Percentiles rank a stretch among this genome's conserved stretches.
phyloP scores from a whole-genome alignment of 2,888 invertebrate genomes.

The Nymphalis urticae region DNA sequence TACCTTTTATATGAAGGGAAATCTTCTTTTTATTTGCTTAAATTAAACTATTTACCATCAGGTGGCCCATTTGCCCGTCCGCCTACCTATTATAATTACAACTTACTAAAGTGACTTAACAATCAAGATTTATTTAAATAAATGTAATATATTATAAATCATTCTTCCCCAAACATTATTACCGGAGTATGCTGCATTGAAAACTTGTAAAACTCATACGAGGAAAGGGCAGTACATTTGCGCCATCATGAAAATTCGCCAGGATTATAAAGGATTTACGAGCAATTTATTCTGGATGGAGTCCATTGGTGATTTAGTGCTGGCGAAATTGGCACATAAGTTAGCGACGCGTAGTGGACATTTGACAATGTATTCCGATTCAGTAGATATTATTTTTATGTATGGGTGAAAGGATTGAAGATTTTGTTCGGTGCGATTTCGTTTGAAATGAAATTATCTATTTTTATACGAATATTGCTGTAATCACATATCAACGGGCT shows the following conservation, averaged over 20 bases:
- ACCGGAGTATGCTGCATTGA: not conserved
- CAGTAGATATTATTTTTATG: slow-evolving; percentile 25
- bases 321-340: slow-evolving; percentile 62
- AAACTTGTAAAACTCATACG: slow-evolving; percentile 18
- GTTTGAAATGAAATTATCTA: not conserved
- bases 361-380: slow-evolving; percentile 33
- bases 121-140: too few species aligned
- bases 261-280: slow-evolving; percentile 49
- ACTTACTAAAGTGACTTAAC: too few species aligned
- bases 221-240: slow-evolving; percentile 33
- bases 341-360: slow-evolving; percentile 54
- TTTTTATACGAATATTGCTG: not conserved
- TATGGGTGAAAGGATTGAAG: slow-evolving; percentile 9
- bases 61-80: too few species aligned
- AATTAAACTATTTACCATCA: too few species aligned
- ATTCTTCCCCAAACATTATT: not conserved
- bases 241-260: slow-evolving; percentile 37
- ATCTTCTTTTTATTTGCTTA: too few species aligned
- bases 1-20: too few species aligned
- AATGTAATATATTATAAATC: too few species aligned
- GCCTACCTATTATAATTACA: too few species aligned
- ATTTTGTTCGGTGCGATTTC: not conserved
- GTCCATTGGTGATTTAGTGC: slow-evolving; percentile 63
- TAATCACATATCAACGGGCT: too few species aligned
- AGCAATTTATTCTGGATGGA: slow-evolving; percentile 49